Conservation (phyloP, 1,140 invertebrate species). For the Steinernema khuongi region DNA sequence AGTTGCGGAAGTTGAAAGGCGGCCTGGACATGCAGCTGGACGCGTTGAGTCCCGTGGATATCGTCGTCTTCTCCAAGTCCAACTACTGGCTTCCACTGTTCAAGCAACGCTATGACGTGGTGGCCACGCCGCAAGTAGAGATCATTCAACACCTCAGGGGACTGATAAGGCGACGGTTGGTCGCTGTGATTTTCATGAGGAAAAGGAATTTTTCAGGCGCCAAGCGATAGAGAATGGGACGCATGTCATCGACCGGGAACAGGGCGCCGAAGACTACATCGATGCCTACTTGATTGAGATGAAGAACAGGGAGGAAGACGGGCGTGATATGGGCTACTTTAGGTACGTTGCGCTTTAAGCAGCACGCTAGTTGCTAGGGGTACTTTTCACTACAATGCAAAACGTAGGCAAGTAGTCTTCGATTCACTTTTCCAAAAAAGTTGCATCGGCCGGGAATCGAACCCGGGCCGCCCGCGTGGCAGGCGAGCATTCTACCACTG, state of each 20-base stretch:
- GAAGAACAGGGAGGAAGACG: constrained; percentile 26
- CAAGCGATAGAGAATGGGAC: constrained; percentile 52
- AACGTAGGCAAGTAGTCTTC: neutral
- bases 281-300: constrained; percentile 63
- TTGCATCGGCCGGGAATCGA: constrained; percentile 63
- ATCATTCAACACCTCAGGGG: neutral
- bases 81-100: neutral
- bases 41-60: neutral
- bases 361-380: neutral
- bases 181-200: too few species aligned
- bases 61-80: neutral
- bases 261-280: constrained; percentile 61
- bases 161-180: too few species aligned
- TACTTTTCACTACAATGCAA: neutral
- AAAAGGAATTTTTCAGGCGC: neutral
- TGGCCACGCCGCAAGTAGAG: neutral
- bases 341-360: neutral
- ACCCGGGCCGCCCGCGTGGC: constrained; percentile 64
- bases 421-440: neutral
- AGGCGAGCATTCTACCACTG: constrained; percentile 65
- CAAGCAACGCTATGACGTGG: neutral
- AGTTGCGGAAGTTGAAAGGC: neutral
- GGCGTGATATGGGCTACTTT: neutral
- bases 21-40: neutral
- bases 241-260: constrained; percentile 58